Base-by-base conservation (phyloP, 2,888 invertebrate species). In the Athetis lepigone region DNA sequence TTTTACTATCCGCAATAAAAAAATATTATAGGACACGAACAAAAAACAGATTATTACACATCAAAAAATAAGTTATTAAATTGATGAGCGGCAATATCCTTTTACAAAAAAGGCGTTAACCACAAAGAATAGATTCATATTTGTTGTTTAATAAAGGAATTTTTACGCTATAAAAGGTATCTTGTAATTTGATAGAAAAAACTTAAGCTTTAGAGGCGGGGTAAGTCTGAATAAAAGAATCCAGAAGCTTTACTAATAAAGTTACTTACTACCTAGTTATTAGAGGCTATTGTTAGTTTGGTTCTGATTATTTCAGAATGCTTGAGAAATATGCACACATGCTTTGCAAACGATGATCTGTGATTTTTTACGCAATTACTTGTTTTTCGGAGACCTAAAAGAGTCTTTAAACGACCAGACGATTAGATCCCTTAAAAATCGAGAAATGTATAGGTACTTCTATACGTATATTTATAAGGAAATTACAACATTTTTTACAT, bases 141-240 rank as follows among this genome's bases (percentile, higher is more conserved):
- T 92, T 90, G 88, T 80, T 90, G 90, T 92, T 91, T 92, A 92
- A 93, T 93, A 93, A 92, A 91, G 81, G 85, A 86, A 89, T 90
- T 92, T 92, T 92, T 89, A 92, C 92, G 91, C 88, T 90, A 88
- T 92, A 91, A 91, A 86, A 86, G 86, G 85, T 79, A 83, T 83
- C 75, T 85, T 85, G 80, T 88, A 88, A 89, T 88, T 87, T 70
- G 60, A 61, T 68, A 21, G 52, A 73, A 81, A 74, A 72, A 80
- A 81, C 70, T 69, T 59, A 60, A 59, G 56, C 40, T 61, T 37
- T 61, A 55, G 68, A 66, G 83, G 80, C 79, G 77, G 80, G 78
- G 69, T 70, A 62, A 73, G 70, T 67, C 70, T 57, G 80, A 83
- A 82, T 82, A 84, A 84, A 85, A 81, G 73, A 77, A 83, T 83